These are phyloP conservation scores for Stenolophus ochropezus DNA, from an alignment of 2,888 invertebrate species.

Conservation along the genomic window DNA sequence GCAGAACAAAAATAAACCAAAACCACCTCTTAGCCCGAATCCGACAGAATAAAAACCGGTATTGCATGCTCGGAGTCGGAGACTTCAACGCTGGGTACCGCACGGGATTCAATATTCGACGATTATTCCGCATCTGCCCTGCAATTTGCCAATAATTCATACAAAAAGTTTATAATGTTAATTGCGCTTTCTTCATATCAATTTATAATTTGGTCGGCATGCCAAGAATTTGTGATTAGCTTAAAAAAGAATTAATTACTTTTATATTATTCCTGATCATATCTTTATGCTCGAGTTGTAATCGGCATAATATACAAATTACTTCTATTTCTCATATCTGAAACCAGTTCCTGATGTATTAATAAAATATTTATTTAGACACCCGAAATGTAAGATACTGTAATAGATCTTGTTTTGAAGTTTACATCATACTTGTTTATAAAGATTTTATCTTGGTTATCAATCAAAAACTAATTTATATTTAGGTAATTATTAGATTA, in stretches of 20 bases:
- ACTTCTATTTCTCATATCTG: neutral
- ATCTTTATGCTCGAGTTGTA: slow-evolving; percentile 31
- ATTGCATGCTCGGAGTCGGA: slow-evolving; percentile 43
- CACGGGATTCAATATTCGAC: slow-evolving; percentile 16
- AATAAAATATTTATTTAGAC: slow-evolving; percentile 10
- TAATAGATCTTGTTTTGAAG: slow-evolving; percentile 13
- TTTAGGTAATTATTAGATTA: slow-evolving; percentile 13
- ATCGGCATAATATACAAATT: slow-evolving; percentile 27
- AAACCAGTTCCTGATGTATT: slow-evolving; percentile 3
- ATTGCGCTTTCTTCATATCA: slow-evolving; percentile 51
- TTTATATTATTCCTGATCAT: slow-evolving; percentile 20
- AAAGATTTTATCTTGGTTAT: neutral
- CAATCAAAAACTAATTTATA: slow-evolving; percentile 13
- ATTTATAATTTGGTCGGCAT: slow-evolving; percentile 45
- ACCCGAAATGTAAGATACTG: neutral
- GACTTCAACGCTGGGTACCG: slow-evolving; percentile 11
- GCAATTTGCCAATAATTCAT: slow-evolving; percentile 52
- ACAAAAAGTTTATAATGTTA: slow-evolving; percentile 50
- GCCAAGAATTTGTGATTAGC: slow-evolving; percentile 5
- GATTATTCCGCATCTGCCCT: slow-evolving; percentile 27
- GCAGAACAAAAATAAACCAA: slow-evolving; percentile 44
- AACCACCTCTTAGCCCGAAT: slow-evolving; percentile 32
- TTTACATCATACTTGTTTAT: neutral
- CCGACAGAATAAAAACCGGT: slow-evolving; percentile 56
- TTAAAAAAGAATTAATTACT: slow-evolving; percentile 15